phyloP scores from a whole-genome alignment of 2,888 invertebrate genomes.

The Papilio protenor region DNA sequence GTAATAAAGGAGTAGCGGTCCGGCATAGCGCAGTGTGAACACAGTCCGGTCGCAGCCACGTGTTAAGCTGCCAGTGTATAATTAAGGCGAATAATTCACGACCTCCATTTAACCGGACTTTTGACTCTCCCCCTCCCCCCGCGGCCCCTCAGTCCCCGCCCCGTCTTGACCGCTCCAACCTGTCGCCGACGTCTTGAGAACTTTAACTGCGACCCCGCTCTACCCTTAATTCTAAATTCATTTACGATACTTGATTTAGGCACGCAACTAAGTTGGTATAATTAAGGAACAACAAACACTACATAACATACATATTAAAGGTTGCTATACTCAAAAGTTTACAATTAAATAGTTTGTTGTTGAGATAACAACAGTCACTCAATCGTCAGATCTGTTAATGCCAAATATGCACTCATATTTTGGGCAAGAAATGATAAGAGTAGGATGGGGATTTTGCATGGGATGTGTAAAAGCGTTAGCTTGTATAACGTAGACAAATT shows the following conservation, averaged over 20 bases:
- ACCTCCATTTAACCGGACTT: constrained; percentile 56
- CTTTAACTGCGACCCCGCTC: constrained; percentile 21
- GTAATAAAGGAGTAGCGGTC: neutral
- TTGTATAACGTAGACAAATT: constrained; percentile 66
- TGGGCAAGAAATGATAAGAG: neutral
- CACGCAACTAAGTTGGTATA: constrained; percentile 7
- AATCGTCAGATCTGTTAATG: neutral
- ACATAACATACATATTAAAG: neutral
- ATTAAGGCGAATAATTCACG: constrained; percentile 73
- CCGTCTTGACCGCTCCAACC: constrained; percentile 53
- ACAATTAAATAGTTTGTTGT: neutral
- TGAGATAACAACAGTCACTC: neutral
- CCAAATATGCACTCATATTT: neutral
- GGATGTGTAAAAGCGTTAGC: constrained; percentile 50
- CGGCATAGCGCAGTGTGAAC: constrained; percentile 45
- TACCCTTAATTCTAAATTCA: constrained; percentile 6
- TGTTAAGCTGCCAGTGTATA: constrained; percentile 77
- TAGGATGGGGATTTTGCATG: constrained; percentile 17
- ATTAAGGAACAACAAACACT: constrained; percentile 2
- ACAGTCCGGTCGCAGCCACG: constrained; percentile 62
- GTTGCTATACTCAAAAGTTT: neutral
- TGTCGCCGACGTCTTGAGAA: constrained; percentile 59
- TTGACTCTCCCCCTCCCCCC: constrained; percentile 38
- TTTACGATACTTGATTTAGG: constrained; percentile 23
- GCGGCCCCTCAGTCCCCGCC: neutral